Evolutionary conservation across 2,113 vertebrate genomes (phyloP).

Genomic region (Excalfactoria chinensis): DNA sequence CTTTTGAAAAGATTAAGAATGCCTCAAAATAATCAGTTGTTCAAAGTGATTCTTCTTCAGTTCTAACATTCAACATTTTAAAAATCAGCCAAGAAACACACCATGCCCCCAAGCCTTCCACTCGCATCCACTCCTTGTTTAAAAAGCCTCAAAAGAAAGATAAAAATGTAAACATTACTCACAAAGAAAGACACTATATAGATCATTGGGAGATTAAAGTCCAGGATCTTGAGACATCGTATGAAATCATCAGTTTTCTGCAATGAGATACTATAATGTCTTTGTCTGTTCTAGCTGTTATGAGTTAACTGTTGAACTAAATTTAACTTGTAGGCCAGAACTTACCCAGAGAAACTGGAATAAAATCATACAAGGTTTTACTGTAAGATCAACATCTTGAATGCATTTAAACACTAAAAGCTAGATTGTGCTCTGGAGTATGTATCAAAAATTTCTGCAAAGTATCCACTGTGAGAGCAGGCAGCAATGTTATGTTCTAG

Average conservation of each 20-base stretch:
- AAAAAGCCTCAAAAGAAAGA: neutral
- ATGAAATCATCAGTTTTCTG: constrained; percentile 41
- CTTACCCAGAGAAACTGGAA: neutral
- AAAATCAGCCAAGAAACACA: neutral
- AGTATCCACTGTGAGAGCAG: neutral
- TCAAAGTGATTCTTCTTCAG: neutral
- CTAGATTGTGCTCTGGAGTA: neutral
- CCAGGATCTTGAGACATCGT: neutral
- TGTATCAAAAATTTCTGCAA: neutral
- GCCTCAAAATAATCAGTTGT: neutral
- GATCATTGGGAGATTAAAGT: constrained; percentile 21
- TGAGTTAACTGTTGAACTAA: constrained; percentile 8
- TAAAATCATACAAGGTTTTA: neutral
- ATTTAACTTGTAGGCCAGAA: constrained; percentile 3
- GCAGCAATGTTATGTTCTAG: neutral
- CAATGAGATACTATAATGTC: constrained; percentile 7
- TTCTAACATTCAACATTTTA: neutral
- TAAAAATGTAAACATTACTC: constrained; percentile 19
- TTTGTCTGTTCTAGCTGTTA: neutral
- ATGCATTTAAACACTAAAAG: neutral
- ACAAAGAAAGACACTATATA: constrained; percentile 7
- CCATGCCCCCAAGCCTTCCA: neutral
- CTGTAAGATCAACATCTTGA: neutral
- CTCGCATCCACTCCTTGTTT: neutral
- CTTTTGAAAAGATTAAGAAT: neutral